Conservation (phyloP, 2,888 invertebrate genomes). For the Spicauda simplicius region DNA sequence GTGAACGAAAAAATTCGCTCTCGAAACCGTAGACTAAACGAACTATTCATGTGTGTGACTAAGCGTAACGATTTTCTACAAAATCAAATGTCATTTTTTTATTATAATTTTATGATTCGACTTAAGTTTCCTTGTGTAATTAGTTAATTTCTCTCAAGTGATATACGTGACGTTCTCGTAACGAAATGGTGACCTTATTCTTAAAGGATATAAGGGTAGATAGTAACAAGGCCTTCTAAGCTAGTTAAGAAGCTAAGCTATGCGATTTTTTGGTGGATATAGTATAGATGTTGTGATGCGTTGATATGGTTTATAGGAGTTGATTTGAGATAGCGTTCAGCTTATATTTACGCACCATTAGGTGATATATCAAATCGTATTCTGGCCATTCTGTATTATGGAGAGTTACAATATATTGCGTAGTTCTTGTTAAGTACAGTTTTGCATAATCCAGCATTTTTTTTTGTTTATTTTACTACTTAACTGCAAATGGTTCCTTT, state of each 20-base stretch:
- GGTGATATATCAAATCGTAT: slow-evolving; percentile 49
- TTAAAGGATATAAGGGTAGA: slow-evolving; percentile 81
- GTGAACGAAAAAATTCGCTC: slow-evolving; percentile 58
- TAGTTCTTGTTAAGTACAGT: slow-evolving; percentile 59
- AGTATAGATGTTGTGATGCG: slow-evolving; percentile 67
- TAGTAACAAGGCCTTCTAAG: slow-evolving; percentile 80
- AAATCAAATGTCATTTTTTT: slow-evolving; percentile 61
- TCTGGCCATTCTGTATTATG: slow-evolving; percentile 57
- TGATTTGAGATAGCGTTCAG: slow-evolving; percentile 44
- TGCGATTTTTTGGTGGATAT: slow-evolving; percentile 63
- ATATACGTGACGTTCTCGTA: slow-evolving; percentile 76
- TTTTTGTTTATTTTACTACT: slow-evolving; percentile 45
- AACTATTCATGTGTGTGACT: slow-evolving; percentile 74
- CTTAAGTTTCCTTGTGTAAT: slow-evolving; percentile 58
- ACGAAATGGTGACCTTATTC: slow-evolving; percentile 82
- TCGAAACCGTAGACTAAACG: slow-evolving; percentile 73
- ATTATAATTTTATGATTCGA: slow-evolving; percentile 57
- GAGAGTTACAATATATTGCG: slow-evolving; percentile 59
- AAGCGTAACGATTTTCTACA: slow-evolving; percentile 78
- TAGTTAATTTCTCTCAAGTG: slow-evolving; percentile 79
- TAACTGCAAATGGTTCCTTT: slow-evolving; percentile 50
- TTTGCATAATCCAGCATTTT: slow-evolving; percentile 50
- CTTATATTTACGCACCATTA: slow-evolving; percentile 53
- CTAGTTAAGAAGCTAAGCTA: slow-evolving; percentile 72
- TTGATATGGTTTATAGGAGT: slow-evolving; percentile 55